phyloP scores from a whole-genome alignment of 2,797 vertebrate species.

The Takifugu rubripes region DNA sequence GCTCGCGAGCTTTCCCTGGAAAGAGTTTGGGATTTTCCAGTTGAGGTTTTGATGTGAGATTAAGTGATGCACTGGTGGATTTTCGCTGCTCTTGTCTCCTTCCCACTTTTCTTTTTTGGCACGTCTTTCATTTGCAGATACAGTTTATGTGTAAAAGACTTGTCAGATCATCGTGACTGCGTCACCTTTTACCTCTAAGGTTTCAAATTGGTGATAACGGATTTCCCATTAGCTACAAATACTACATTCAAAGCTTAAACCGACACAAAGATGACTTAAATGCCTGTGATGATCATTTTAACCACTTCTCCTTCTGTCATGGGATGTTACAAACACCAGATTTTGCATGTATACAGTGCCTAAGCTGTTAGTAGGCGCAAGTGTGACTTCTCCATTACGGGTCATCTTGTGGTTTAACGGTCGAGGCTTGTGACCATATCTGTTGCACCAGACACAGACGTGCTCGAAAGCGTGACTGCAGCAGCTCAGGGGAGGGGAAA shows the following conservation, averaged over 20 bases:
- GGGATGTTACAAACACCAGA: too few relatives aligned
- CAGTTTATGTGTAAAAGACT: neutral
- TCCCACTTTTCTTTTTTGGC: neutral
- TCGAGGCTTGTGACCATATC: constrained; percentile 47
- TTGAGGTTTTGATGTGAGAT: constrained; percentile 1
- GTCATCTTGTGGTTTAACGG: constrained; percentile 61
- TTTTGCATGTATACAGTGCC: neutral
- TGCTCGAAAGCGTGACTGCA: constrained; percentile 37
- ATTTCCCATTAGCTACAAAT: too few relatives aligned
- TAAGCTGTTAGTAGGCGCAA: constrained; percentile 25
- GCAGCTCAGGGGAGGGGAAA: constrained; percentile 36
- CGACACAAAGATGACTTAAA: too few relatives aligned
- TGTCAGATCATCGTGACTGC: too few relatives aligned
- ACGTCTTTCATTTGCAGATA: neutral
- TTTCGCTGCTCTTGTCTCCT: neutral
- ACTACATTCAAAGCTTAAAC: too few relatives aligned
- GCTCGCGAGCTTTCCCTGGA: constrained; percentile 26
- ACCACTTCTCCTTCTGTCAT: too few relatives aligned
- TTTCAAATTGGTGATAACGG: too few relatives aligned
- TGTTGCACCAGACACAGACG: constrained; percentile 47
- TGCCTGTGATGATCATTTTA: too few relatives aligned
- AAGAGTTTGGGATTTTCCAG: constrained; percentile 8
- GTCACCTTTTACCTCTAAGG: too few relatives aligned
- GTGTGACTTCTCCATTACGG: constrained; percentile 20
- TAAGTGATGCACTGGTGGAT: neutral